These are phyloP conservation scores for Sebastiscus albofasciatus DNA, from an alignment of 2,797 vertebrate species.

Conservation along the genomic window DNA sequence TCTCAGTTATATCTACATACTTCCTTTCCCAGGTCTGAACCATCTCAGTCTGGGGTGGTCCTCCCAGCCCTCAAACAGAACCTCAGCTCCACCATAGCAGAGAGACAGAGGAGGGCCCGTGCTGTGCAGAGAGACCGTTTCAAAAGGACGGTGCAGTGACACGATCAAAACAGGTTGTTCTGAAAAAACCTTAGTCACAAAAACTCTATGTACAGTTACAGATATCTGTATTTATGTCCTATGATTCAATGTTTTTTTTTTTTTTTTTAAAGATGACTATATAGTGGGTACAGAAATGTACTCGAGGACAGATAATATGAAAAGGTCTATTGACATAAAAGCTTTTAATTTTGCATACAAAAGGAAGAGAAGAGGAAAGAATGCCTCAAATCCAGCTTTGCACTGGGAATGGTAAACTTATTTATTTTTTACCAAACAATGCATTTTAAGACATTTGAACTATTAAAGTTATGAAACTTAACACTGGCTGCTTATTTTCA, in stretches of 20 bases:
- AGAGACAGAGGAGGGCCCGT: constrained; percentile 82
- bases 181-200: neutral
- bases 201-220: neutral
- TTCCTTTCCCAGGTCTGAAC: constrained; percentile 58
- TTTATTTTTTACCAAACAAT: neutral
- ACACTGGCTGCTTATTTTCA: neutral
- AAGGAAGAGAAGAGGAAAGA: neutral
- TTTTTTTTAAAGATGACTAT: neutral
- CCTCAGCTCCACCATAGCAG: constrained; percentile 74
- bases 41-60: constrained; percentile 68
- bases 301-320: neutral
- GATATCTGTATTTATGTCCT: neutral
- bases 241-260: neutral
- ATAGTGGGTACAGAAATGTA: neutral
- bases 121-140: constrained; percentile 79
- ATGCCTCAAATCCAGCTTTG: neutral
- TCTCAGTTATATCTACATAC: neutral
- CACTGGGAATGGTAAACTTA: neutral
- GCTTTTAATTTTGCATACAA: neutral
- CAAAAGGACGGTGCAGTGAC: constrained; percentile 73
- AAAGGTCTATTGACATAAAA: neutral
- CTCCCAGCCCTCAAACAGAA: constrained; percentile 86
- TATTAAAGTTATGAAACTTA: neutral
- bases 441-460: too few species aligned
- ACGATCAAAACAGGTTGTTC: neutral